phyloP scores from a whole-genome alignment of 2,888 invertebrate genomes.

The Drosophila rellima region DNA sequence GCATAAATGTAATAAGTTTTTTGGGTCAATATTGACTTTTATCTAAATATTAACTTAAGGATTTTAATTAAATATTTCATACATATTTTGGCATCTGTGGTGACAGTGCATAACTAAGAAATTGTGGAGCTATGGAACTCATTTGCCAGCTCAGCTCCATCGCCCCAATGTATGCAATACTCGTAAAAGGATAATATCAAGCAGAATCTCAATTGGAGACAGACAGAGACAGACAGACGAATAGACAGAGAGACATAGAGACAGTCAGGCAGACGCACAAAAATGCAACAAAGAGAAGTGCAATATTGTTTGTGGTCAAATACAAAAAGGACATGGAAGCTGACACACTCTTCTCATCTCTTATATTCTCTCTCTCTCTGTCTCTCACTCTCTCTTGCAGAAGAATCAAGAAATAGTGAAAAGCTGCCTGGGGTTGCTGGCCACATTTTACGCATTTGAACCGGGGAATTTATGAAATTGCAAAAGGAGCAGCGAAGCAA shows the following conservation, averaged over 20 bases:
- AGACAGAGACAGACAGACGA: conserved; percentile 1
- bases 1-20: conserved; percentile 1
- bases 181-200: conserved; percentile 49
- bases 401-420: conserved; percentile 13
- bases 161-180: conserved; percentile 27
- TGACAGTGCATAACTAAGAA: conserved; percentile 2
- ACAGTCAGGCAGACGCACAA: conserved; percentile 28
- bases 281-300: conserved; percentile 70
- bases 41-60: conserved; percentile 17
- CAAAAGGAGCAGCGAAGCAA: conserved; percentile 58
- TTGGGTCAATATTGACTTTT: conserved; percentile 14
- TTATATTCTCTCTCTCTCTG: conserved; percentile 2
- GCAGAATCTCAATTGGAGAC: conserved; percentile 14
- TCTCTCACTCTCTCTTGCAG: not conserved
- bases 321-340: conserved; percentile 42
- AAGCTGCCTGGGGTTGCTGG: conserved; percentile 40
- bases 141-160: conserved; percentile 1
- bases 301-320: conserved; percentile 71
- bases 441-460: conserved; percentile 74
- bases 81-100: conserved; percentile 10
- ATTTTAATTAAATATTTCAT: conserved; percentile 37
- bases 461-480: conserved; percentile 73
- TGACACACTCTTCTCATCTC: not conserved
- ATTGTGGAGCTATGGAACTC: conserved; percentile 1
- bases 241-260: conserved; percentile 3